These are phyloP conservation scores for Papilio helenus DNA, from an alignment of 1,140 invertebrate genomes.

Conservation along the genomic window DNA sequence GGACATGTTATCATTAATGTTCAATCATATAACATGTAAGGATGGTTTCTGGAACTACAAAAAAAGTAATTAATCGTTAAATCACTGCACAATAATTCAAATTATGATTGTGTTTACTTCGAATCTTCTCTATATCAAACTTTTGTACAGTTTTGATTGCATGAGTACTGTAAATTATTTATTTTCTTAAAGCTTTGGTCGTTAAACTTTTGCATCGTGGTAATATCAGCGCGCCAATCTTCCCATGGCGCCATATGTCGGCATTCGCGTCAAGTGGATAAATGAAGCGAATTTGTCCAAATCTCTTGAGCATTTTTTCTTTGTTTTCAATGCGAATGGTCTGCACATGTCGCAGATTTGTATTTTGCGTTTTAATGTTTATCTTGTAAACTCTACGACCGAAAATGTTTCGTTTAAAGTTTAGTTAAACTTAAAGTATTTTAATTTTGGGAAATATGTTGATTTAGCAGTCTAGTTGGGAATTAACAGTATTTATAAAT, in stretches of 20 bases:
- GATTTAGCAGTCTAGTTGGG: neutral
- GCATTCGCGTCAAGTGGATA: constrained; percentile 61
- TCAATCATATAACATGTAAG: neutral
- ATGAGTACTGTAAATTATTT: neutral
- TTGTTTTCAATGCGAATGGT: constrained; percentile 42
- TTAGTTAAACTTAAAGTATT: neutral
- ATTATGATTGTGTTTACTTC: too few species aligned
- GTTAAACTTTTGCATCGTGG: constrained; percentile 40
- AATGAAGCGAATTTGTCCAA: constrained; percentile 46
- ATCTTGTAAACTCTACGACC: neutral
- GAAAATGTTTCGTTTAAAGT: neutral
- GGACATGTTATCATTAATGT: neutral
- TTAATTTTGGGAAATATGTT: neutral
- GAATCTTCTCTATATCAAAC: neutral
- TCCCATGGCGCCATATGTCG: constrained; percentile 58
- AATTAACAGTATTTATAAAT: too few species aligned
- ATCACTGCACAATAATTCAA: too few species aligned
- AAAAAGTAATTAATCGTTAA: too few species aligned
- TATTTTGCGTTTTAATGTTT: neutral
- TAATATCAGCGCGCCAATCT: constrained; percentile 48
- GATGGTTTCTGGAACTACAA: too few species aligned
- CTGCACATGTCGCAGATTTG: constrained; percentile 48
- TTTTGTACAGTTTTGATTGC: neutral
- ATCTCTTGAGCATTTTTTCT: constrained; percentile 47
- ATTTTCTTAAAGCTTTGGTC: neutral